A percentile compares a stretch with the other conserved stretches of the same genome.
Evolutionary conservation across 2,888 invertebrate genomes (phyloP).

Genomic region (Ophion slaviceki): DNA sequence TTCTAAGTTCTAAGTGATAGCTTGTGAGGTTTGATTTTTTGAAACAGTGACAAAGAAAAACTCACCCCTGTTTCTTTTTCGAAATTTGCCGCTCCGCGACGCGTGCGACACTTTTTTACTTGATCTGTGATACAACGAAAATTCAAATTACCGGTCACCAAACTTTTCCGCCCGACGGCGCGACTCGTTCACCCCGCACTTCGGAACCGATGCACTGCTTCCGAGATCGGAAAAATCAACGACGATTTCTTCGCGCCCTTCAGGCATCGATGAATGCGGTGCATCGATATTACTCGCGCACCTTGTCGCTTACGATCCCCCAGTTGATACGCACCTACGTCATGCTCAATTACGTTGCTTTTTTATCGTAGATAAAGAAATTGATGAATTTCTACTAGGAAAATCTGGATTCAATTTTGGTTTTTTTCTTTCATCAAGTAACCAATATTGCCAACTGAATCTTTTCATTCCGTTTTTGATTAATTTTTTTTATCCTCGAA

Average conservation of each 20-base stretch:
- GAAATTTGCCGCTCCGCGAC: not conserved
- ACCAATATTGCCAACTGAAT: not conserved
- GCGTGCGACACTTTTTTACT: not conserved
- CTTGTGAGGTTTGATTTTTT: no score
- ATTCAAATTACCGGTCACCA: not conserved
- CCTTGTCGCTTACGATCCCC: not conserved
- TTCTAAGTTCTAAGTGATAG: no score
- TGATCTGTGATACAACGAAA: not conserved
- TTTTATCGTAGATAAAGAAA: not conserved
- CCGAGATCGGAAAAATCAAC: not conserved
- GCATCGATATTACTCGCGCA: not conserved
- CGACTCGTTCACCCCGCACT: not conserved
- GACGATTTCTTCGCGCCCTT: not conserved
- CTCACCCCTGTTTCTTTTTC: no score
- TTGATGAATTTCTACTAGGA: no score
- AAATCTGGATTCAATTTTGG: not conserved
- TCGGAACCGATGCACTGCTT: not conserved
- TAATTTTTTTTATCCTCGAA: not conserved
- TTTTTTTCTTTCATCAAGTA: not conserved
- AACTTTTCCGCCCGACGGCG: not conserved
- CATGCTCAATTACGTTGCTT: not conserved
- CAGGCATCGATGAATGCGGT: no score
- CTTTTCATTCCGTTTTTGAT: not conserved
- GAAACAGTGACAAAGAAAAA: no score
- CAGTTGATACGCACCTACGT: not conserved